Conservation (phyloP, 2,888 invertebrate species). For the Eurytoma californica region DNA sequence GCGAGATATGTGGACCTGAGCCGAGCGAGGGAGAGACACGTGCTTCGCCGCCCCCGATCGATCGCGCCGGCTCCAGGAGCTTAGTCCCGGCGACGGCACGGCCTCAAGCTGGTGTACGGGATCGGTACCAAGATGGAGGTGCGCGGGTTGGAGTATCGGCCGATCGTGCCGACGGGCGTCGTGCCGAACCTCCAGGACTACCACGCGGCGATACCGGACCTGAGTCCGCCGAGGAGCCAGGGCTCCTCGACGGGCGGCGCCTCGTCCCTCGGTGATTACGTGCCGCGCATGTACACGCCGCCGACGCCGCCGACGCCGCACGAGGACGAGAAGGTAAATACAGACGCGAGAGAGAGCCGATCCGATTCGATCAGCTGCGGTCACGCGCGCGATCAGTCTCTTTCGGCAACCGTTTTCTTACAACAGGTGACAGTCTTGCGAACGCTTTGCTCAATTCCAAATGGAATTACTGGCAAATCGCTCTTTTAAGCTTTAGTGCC, state of each 20-base stretch:
- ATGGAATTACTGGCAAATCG: no score
- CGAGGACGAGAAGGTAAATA: slow-evolving; percentile 73
- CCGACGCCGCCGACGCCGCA: slow-evolving; percentile 74
- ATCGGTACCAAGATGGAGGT: slow-evolving; percentile 76
- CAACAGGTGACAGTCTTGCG: no score
- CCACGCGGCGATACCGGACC: slow-evolving; percentile 73
- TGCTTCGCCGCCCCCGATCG: slow-evolving; percentile 6
- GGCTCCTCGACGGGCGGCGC: slow-evolving; percentile 74
- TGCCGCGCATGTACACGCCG: slow-evolving; percentile 74
- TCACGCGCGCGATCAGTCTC: no score
- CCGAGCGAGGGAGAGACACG: slow-evolving; percentile 8
- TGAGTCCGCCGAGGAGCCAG: slow-evolving; percentile 73
- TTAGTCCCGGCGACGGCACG: slow-evolving; percentile 56
- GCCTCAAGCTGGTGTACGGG: slow-evolving; percentile 71
- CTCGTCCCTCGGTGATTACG: slow-evolving; percentile 73
- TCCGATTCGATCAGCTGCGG: neutral
- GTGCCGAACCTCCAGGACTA: slow-evolving; percentile 72
- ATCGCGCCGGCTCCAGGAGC: neutral
- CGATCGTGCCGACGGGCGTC: slow-evolving; percentile 75
- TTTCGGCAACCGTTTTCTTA: no score
- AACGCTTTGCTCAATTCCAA: no score
- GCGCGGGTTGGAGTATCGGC: slow-evolving; percentile 78
- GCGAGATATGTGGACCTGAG: neutral
- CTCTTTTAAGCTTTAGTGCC: no score
- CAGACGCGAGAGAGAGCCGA: neutral